Percentiles rank a stretch among this genome's conserved stretches.
Conservation (phyloP, 2,113 vertebrate species). For the Tachysurus fulvidraco region DNA sequence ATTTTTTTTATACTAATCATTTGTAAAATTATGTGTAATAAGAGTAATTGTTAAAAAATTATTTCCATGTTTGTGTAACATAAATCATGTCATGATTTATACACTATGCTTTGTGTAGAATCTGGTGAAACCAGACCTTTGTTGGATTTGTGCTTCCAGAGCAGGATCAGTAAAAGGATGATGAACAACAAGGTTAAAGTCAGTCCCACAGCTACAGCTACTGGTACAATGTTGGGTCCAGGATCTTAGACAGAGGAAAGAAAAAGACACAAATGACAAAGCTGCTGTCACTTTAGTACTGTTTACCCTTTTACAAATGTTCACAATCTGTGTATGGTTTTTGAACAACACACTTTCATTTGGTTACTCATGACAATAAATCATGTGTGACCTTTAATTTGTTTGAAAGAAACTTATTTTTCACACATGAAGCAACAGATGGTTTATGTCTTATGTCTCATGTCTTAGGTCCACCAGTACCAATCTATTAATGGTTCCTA, state of each 20-base stretch:
- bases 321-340: neutral
- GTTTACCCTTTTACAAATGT: neutral
- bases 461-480: neutral
- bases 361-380: neutral
- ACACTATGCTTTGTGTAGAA: neutral
- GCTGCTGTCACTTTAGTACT: neutral
- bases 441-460: neutral
- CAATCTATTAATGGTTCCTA: neutral
- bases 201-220: constrained; percentile 23
- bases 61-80: neutral
- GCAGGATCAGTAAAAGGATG: constrained; percentile 28
- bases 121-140: constrained; percentile 47
- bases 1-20: too few species aligned
- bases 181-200: neutral
- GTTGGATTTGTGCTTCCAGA: constrained; percentile 26
- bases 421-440: neutral
- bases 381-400: neutral
- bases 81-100: neutral
- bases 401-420: neutral
- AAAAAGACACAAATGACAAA: neutral
- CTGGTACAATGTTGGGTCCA: neutral
- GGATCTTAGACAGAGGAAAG: constrained; percentile 3
- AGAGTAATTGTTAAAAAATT: neutral
- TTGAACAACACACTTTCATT: neutral
- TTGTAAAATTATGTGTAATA: neutral